Base-by-base conservation (phyloP, 2,797 vertebrate genomes). In the Acanthurus tractus region DNA sequence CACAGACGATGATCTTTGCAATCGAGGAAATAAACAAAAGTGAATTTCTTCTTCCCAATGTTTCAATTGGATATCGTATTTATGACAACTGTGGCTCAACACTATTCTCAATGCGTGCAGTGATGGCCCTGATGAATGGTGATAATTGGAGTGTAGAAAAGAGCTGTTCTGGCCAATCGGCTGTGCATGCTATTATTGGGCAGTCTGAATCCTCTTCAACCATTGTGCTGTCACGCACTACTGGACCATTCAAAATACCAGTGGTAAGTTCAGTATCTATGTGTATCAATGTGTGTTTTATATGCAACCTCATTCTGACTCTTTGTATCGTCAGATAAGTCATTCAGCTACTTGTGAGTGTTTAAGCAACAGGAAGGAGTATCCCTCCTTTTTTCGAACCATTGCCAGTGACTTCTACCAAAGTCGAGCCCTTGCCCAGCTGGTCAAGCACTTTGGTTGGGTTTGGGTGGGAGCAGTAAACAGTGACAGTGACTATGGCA, bases 381-480 rank as follows among this genome's bases (percentile, higher is more conserved):
- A 86, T 54, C 92, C 94, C 0, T 92, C 88, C 25, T 94, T 95
- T 65, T 95, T 94, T 71, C 78, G 93, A 72, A 95, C 95, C 10
- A 93, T 95, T 58, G 93, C 94, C 10, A 95, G 94, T 23, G 95
- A 96, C 64, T 89, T 90, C 42, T 83, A 95, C 81, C 94, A 95
- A 74, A 92, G 93, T 64, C 86, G 79, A 80, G 94, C 93, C 6
- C 84, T 96, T 0, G 94, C 89, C 8, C 88, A 92, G 57, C 73
- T 95, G 56, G 88, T 95, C 34, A 95, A 94, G 42, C 78, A 93
- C 76, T 95, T 95, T 62, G 95, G 94, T 53, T 96, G 95, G 95
- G 92, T 85, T 25, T 96, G 94, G 94, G 94, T 96, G 0, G 95
- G 94, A 5, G 81, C 95, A n/a, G 81, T 96, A 12, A 95, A 93